Conservation (phyloP, 2,113 vertebrate species). For the Butorides virescens region DNA sequence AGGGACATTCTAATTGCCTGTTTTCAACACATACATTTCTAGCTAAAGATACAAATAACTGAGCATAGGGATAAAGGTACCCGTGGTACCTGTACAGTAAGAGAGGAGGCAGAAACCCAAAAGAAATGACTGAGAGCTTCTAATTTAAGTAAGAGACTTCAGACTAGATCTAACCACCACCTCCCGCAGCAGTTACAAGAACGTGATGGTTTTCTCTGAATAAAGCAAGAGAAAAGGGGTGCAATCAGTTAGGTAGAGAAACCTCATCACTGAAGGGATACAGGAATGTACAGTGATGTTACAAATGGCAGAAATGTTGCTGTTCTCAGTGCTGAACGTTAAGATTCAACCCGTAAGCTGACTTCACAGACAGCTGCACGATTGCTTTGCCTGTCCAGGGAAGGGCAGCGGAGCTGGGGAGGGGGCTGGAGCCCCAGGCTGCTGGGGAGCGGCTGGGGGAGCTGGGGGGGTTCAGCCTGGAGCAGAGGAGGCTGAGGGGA, state of each 20-base stretch:
- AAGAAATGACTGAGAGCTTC: not conserved
- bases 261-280: not conserved
- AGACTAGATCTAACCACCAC: not conserved
- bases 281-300: not conserved
- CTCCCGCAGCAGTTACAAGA: not conserved
- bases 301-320: not conserved
- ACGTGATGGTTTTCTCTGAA: not conserved
- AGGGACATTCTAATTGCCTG: not conserved
- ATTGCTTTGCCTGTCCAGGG: not conserved
- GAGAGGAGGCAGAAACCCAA: not conserved
- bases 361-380: not conserved
- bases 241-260: not conserved
- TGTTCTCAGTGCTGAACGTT: slow-evolving; percentile 20
- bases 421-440: not conserved
- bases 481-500: not conserved
- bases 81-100: not conserved
- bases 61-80: not conserved
- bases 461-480: not conserved
- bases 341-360: not conserved
- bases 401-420: not conserved
- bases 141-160: not conserved
- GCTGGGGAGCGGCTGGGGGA: not conserved
- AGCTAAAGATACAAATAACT: not conserved
- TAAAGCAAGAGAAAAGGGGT: not conserved
- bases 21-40: not conserved